Base-by-base conservation (phyloP, 2,797 vertebrate species). In the Arremon brunneinucha region DNA sequence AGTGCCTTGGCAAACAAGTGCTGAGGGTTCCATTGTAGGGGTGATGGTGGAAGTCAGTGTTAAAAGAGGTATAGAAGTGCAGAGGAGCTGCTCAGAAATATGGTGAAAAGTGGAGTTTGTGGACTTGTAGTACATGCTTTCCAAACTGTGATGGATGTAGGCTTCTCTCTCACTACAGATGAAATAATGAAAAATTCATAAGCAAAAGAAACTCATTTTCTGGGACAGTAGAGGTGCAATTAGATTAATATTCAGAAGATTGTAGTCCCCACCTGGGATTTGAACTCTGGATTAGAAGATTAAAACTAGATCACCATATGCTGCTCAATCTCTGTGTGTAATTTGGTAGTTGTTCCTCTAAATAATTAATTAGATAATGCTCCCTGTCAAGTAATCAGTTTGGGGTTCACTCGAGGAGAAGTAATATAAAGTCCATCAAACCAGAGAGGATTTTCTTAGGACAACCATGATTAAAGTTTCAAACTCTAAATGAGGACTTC, bases 291-390 rank as follows among this genome's bases (percentile, higher is more conserved):
- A 94, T 69, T 9, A 85, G 89, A 93, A 72, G 89, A 93, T 93
- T 91, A 85, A 87, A 91, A 94, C 39, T 52, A n/a, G 83, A 64
- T 91, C 81, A 67, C 89, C 90, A 94, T 94, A 96, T 92, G 92
- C 94, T 92, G 69, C 50, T 93, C 81, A 89, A 80, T 93, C 93
- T 95, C 68, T 71, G 34, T 70, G 39, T 94, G 86, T 93, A 94
- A 96, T 94, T 89, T 77, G 64, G 76, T 93, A 85, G 93, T 57
- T 90, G 78, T 90, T 94, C 85, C 68, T 87, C 87, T 95, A 93
- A 95, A 92, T 92, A 94, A 95, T 94, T 94, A 92, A 95, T 95
- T 84, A 90, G 92, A 78, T 92, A 87, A 95, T 71, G 23, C 75
- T 89, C n/a, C 44, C 50, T 77, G 75, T 92, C 79, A 93, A 75